Evolutionary conservation across 2,888 invertebrate genomes (phyloP).

Genomic region (Hofmannophila pseudospretella): DNA sequence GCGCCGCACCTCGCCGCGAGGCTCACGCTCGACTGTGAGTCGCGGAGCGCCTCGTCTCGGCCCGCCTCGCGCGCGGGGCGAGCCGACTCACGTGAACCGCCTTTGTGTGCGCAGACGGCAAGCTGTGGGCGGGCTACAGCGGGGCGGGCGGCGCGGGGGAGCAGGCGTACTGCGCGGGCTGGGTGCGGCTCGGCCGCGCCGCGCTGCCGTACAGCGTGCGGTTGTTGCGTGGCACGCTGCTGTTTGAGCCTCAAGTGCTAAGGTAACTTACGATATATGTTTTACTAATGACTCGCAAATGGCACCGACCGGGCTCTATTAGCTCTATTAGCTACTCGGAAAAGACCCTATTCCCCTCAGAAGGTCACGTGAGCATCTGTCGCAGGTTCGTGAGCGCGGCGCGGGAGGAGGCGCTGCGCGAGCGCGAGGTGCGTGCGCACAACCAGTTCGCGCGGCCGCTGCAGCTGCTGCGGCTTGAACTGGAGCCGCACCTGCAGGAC

Average conservation of each 20-base stretch:
- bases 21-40: conserved; percentile 23
- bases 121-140: conserved; percentile 40
- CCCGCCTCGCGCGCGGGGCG: too few relatives aligned
- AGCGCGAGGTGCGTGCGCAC: conserved; percentile 36
- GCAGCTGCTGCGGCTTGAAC: conserved; percentile 29
- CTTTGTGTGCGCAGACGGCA: conserved; percentile 30
- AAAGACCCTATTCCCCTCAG: too few relatives aligned
- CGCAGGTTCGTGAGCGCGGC: conserved; percentile 44
- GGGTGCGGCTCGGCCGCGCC: conserved; percentile 47
- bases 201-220: conserved; percentile 55
- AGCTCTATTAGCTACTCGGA: too few relatives aligned
- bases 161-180: conserved; percentile 56
- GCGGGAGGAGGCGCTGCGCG: conserved; percentile 21
- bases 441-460: conserved; percentile 48
- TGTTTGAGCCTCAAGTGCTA: conserved; percentile 29
- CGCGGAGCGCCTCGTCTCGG: not conserved
- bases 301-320: too few relatives aligned
- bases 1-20: conserved; percentile 30
- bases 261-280: too few relatives aligned
- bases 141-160: conserved; percentile 12
- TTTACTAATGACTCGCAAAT: too few relatives aligned
- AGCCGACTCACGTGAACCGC: too few relatives aligned
- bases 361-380: not conserved
- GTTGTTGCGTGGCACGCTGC: conserved; percentile 46
- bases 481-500: conserved; percentile 24